Evolutionary conservation across 2,888 invertebrate species (phyloP).

Genomic region (Rhagonycha lutea): DNA sequence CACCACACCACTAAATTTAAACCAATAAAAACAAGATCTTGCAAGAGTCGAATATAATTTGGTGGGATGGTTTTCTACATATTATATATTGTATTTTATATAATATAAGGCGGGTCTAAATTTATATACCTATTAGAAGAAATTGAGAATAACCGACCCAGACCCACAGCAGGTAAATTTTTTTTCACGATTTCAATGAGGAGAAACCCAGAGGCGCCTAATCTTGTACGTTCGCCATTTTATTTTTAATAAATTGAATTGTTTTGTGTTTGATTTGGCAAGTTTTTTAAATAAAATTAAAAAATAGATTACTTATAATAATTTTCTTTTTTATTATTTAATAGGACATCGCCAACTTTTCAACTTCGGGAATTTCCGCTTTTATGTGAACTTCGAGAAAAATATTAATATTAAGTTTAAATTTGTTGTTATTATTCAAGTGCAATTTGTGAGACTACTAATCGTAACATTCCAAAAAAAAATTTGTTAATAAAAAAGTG

Average conservation of each 20-base stretch:
- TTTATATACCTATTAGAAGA: background rate
- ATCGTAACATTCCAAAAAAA: slow-evolving; percentile 48
- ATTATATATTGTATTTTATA: background rate
- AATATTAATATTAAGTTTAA: background rate
- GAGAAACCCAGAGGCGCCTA: background rate
- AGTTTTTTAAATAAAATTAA: background rate
- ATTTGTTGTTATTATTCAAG: background rate
- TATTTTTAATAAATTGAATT: background rate
- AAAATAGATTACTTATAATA: background rate
- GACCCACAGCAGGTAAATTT: background rate
- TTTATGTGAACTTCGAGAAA: background rate
- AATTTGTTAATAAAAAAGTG: too few species aligned
- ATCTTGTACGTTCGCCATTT: background rate
- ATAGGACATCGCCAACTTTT: background rate
- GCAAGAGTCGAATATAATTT: background rate
- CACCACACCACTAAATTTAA: background rate
- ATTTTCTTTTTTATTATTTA: background rate
- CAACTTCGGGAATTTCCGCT: background rate
- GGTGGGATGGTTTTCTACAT: slow-evolving; percentile 2
- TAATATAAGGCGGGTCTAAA: slow-evolving; percentile 1
- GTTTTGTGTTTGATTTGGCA: background rate
- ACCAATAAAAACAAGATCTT: background rate
- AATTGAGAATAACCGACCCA: background rate
- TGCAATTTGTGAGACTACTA: background rate
- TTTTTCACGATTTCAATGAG: background rate